Conservation (phyloP, 2,113 vertebrate genomes). For the Toxotes jaculatrix region DNA sequence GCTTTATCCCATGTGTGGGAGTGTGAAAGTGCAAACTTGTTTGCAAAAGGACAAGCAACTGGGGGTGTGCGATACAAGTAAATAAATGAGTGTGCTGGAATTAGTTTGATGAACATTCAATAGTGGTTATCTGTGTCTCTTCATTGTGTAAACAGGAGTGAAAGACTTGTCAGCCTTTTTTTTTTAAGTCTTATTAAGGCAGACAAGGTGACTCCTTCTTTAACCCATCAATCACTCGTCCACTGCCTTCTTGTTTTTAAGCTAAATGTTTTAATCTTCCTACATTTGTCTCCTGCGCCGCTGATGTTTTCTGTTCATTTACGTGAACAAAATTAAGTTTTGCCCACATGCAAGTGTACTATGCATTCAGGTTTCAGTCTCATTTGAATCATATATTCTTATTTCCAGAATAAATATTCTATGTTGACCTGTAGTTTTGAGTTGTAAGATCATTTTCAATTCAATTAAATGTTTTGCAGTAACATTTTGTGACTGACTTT, state of each 20-base stretch:
- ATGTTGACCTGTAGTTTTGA: too few species aligned
- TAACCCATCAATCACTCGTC: neutral
- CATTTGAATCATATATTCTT: neutral
- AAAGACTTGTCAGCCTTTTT: constrained; percentile 15
- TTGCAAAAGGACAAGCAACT: constrained; percentile 11
- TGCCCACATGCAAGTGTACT: neutral
- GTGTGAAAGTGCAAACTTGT: constrained; percentile 12
- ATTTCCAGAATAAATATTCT: too few species aligned
- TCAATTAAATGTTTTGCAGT: too few species aligned
- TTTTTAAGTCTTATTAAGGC: neutral
- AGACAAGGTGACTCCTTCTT: neutral
- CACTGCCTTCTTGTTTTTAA: neutral
- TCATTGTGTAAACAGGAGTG: constrained; percentile 3
- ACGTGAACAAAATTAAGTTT: neutral
- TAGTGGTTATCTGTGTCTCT: neutral
- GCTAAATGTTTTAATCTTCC: neutral
- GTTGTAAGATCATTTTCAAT: too few species aligned
- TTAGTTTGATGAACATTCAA: neutral
- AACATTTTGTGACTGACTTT: neutral
- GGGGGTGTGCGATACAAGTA: neutral
- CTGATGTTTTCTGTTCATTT: neutral
- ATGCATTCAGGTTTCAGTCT: neutral
- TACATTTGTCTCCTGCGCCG: neutral
- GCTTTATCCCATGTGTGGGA: constrained; percentile 14
- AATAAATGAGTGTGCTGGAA: neutral